A percentile compares a stretch with the other conserved stretches of the same genome.
Evolutionary conservation across 2,888 invertebrate genomes (phyloP).

Genomic region (Incurvaria masculella): DNA sequence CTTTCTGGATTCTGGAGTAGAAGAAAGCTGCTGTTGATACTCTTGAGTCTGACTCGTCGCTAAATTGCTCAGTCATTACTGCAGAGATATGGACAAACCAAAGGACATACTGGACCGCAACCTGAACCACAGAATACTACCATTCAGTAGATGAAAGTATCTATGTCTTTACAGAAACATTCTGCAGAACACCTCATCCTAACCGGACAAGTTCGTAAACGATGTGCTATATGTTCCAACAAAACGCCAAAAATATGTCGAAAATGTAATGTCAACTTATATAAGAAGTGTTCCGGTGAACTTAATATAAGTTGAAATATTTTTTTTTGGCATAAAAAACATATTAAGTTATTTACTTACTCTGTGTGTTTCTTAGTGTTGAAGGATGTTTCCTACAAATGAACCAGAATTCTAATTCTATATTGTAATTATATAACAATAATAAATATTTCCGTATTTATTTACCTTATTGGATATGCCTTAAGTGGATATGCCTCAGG

Average conservation of each 20-base stretch:
- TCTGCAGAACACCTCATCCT: too few relatives aligned
- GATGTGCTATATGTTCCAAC: neutral
- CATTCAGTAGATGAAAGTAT: too few relatives aligned
- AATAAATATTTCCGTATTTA: neutral
- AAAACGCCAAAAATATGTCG: neutral
- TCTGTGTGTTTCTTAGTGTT: too few relatives aligned
- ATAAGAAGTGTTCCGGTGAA: neutral
- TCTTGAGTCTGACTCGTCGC: too few relatives aligned
- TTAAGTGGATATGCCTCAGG: neutral
- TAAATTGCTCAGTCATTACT: too few relatives aligned
- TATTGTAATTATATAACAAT: neutral
- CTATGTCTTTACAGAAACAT: too few relatives aligned
- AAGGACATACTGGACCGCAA: neutral
- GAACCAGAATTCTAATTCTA: neutral
- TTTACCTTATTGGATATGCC: neutral
- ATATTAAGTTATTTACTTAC: too few relatives aligned
- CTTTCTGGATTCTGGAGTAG: too few relatives aligned
- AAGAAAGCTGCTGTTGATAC: neutral
- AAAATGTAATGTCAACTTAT: neutral
- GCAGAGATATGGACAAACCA: too few relatives aligned
- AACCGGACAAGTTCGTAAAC: neutral
- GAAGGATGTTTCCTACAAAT: too few relatives aligned
- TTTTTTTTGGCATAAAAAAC: neutral
- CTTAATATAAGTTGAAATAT: neutral
- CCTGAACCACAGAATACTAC: too few relatives aligned